Base-by-base conservation (phyloP, 2,888 invertebrate genomes). In the Smittia aterrima region DNA sequence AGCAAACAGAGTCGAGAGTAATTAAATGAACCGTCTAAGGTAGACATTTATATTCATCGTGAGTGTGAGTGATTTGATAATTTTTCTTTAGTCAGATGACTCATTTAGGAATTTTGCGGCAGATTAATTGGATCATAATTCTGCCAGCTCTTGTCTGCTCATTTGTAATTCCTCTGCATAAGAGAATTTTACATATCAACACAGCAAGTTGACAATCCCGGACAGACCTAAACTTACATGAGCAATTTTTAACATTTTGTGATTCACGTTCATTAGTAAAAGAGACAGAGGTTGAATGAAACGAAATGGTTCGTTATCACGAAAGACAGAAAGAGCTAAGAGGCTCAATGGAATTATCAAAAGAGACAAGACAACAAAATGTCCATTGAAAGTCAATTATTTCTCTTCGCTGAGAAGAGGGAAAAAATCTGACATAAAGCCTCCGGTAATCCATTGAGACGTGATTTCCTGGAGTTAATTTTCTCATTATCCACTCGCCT, bases 261-360 rank as follows among this genome's bases (percentile, higher is more conserved):
- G 53, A 32, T 70, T 70, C 53, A 53, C 16, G 53, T 70, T 70
- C 47, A 70, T 70, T 70, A 70, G 53, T 70, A 32, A 70, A 68
- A 16, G 22, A 24, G 53, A 54, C n/a, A 16, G 25, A 47, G 11
- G 41, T 41, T 24, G n/a, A n/a, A 24, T 16, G 18, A 41, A 41
- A 22, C 13, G 47, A 40, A 67, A 70, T 27, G 47, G 53, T 70
- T 54, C 7, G 18, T 53, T 54, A 70, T 53, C 70, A 70, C 70
- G 70, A 70, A 4, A 70, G 18, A 16, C 18, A 32, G 32, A 3
- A 3, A 3, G 3, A 32, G 32, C 9, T 32, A 32, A 47, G 18
- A 47, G 53, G 32, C 32, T 32, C 32, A 32, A n/a, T 9, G 32
- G 9, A 3, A 32, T 32, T 32, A 32, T 3, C 32, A 32, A 32